Base-by-base conservation (phyloP, 2,797 vertebrate species). In the Sternarchorhynchus goeldii region DNA sequence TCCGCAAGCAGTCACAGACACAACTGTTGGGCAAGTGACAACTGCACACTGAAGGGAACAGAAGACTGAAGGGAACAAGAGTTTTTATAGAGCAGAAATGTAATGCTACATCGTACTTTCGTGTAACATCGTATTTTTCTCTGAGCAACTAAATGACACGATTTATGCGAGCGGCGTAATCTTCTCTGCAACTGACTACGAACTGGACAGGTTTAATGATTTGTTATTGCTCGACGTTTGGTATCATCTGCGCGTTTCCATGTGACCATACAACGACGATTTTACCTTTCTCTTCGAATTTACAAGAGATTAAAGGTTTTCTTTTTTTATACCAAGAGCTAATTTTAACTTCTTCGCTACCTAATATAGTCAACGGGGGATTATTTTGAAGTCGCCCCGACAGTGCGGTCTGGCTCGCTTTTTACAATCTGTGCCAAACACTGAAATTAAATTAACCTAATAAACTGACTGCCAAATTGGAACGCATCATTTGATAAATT, bases 311-410 rank as follows among this genome's bases (percentile, higher is more conserved):
- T 34, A 58, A 74, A 69, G 45, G 0, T 36, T 18, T 21, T 69
- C 53, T 62, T n/a, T 73, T 70, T 36, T 20, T 5, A 0, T 55
- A 5, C 17, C 16, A 74, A n/a, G 32, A 59, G 82, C 75, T 79
- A 77, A 88, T 82, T 78, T 84, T 84, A 85, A 81, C 82, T 83
- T 16, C 55, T 79, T 83, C 78, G 79, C 84, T 74, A 84, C 91
- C 89, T 88, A 90, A 92, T 91, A 92, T 90, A 92, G 89, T 25
- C 82, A 18, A 69, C 20, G 2, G 59, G 53, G 4, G 82, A 76
- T 88, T 79, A 85, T 77, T 83, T 88, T 67, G 81, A 81, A 70
- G 75, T 75, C 86, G 77, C 86, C 83, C 86, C 86, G 84, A 67
- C 73, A 59, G 60, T 68, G 55, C 59, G 69, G 70, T 78, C 39